phyloP scores from a whole-genome alignment of 2,113 vertebrate genomes.

The Pseudorasbora parva region DNA sequence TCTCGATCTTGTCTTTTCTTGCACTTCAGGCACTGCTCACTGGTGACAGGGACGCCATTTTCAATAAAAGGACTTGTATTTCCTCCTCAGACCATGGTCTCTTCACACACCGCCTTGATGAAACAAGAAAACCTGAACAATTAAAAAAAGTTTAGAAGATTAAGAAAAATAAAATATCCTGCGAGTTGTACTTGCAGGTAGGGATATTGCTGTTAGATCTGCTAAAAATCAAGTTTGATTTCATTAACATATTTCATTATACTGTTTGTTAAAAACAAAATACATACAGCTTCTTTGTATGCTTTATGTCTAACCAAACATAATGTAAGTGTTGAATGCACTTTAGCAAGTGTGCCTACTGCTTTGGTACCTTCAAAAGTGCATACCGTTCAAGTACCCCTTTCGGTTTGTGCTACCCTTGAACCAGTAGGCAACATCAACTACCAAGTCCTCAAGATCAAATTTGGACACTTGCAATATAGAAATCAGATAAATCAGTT shows the following conservation, averaged over 20 bases:
- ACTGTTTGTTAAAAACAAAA: conserved; percentile 7
- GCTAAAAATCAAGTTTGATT: conserved; percentile 21
- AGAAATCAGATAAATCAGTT: too few relatives aligned
- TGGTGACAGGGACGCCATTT: background rate
- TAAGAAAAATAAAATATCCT: too few relatives aligned
- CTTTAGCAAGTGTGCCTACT: background rate
- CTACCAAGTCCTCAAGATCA: too few relatives aligned
- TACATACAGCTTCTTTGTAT: conserved; percentile 18
- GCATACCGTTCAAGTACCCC: too few relatives aligned
- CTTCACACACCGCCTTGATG: conserved; percentile 10
- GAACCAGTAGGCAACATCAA: too few relatives aligned
- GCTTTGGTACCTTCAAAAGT: too few relatives aligned
- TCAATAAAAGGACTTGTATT: conserved; percentile 15
- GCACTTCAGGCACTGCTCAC: conserved; percentile 16
- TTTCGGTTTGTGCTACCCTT: too few relatives aligned
- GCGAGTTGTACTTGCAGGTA: background rate
- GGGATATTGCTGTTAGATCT: background rate
- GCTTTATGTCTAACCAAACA: conserved; percentile 13
- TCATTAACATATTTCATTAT: conserved; percentile 11
- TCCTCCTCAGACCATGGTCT: conserved; percentile 12
- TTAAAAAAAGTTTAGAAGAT: background rate
- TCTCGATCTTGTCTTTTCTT: conserved; percentile 5
- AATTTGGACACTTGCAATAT: too few relatives aligned
- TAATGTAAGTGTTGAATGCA: conserved; percentile 4
- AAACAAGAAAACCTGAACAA: background rate